A percentile compares a stretch with the other conserved stretches of the same genome.
phyloP scores from a whole-genome alignment of 1,140 invertebrate species.

The Heliothis virescens region DNA sequence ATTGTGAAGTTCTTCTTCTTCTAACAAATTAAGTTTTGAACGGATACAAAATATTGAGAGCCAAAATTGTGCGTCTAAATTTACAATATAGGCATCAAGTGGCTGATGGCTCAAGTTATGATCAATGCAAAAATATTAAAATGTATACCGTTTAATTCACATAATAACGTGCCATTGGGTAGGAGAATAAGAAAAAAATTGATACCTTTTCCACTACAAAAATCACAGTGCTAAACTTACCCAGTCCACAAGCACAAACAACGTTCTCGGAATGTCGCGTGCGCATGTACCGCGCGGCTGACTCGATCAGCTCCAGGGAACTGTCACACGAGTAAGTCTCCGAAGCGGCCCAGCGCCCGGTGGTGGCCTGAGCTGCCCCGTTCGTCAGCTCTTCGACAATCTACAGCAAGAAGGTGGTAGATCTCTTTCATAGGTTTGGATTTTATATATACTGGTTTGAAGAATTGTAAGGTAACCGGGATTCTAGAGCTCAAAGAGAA shows the following conservation, averaged over 20 bases:
- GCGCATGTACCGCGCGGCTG: slow-evolving; percentile 93
- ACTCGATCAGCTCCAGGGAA: slow-evolving; percentile 94
- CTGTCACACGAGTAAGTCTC: slow-evolving; percentile 96
- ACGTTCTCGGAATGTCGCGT: slow-evolving; percentile 92
- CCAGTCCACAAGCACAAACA: slow-evolving; percentile 97
- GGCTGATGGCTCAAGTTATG: too few species aligned
- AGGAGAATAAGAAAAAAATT: background rate
- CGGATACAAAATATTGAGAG: background rate
- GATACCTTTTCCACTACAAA: too few species aligned
- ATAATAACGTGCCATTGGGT: too few species aligned
- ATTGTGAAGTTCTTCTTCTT: background rate
- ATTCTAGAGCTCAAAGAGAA: too few species aligned
- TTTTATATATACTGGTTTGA: too few species aligned
- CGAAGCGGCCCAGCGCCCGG: slow-evolving; percentile 86
- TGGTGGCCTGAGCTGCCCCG: slow-evolving; percentile 82
- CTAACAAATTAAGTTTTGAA: too few species aligned
- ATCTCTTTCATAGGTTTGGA: too few species aligned
- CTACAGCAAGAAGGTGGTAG: slow-evolving; percentile 56
- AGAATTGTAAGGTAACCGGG: too few species aligned
- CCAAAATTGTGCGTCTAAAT: background rate
- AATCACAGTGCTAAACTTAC: slow-evolving; percentile 85
- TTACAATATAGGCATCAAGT: too few species aligned
- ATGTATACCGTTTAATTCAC: too few species aligned
- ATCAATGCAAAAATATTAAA: too few species aligned
- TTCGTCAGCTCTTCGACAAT: slow-evolving; percentile 80